Evolutionary conservation across 2,797 vertebrate species (phyloP).

Genomic region (Phoebastria nigripes): DNA sequence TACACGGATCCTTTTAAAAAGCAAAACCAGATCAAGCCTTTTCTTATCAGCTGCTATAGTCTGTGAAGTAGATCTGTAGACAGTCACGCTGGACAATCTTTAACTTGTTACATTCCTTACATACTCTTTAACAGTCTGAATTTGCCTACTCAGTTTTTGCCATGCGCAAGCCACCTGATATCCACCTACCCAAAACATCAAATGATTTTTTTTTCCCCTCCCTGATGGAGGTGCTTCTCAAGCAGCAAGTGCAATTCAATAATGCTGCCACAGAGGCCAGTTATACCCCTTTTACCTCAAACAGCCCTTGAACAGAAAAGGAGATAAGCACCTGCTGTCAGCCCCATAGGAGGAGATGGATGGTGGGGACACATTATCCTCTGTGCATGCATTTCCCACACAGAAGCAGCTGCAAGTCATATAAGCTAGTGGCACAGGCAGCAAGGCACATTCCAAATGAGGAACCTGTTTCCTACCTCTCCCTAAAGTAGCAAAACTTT

Average conservation of each 20-base stretch:
- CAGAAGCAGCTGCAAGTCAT: constrained; percentile 21
- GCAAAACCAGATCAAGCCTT: neutral
- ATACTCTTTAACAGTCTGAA: neutral
- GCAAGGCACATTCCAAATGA: neutral
- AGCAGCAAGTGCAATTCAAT: neutral
- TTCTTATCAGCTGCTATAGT: neutral
- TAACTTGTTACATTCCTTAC: neutral
- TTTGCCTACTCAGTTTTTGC: neutral
- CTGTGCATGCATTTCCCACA: neutral
- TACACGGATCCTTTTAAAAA: neutral
- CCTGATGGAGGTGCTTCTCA: neutral
- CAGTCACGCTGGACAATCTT: neutral
- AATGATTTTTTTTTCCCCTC: neutral
- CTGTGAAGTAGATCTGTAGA: neutral
- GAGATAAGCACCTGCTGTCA: neutral
- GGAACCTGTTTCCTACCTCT: neutral
- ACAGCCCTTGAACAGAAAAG: neutral
- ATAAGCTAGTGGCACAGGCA: neutral
- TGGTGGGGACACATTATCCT: neutral
- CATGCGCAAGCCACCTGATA: neutral
- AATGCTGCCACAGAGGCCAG: neutral
- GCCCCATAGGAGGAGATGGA: neutral
- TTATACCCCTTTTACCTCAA: neutral
- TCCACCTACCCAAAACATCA: neutral
- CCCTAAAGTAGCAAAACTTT: neutral